Conservation (phyloP, 2,888 invertebrate species). For the Ferrisia virgata region DNA sequence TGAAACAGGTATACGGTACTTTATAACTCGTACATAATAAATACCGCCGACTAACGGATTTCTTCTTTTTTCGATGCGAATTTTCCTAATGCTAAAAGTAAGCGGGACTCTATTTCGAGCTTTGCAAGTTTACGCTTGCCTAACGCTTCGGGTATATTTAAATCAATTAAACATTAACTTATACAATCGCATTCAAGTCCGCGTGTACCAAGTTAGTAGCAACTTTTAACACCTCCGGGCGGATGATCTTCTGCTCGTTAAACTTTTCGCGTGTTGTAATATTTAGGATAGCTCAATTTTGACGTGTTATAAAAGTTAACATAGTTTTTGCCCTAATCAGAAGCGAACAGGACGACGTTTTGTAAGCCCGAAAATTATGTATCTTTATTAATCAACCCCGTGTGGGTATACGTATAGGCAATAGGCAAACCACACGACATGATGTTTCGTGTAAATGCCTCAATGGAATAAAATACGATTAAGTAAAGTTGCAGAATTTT, state of each 20-base stretch:
- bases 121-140: background rate
- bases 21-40: background rate
- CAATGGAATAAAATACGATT: too few species aligned
- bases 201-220: background rate
- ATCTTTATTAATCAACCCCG: background rate
- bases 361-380: background rate
- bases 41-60: background rate
- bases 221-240: background rate
- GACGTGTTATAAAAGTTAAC: slow-evolving; percentile 5
- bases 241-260: background rate
- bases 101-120: background rate
- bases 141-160: background rate
- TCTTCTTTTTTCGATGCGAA: background rate
- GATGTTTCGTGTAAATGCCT: too few species aligned
- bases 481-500: too few species aligned
- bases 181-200: background rate
- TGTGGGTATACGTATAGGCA: too few species aligned
- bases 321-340: background rate
- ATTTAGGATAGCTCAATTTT: background rate
- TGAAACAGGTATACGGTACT: background rate
- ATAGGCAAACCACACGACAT: too few species aligned
- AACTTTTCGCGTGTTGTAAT: background rate
- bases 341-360: background rate
- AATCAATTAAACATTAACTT: slow-evolving; percentile 9
- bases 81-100: background rate